Evolutionary conservation across 2,888 invertebrate genomes (phyloP), one percentile per base, ranked within the genome.

Genomic region (Polyommatus iphigenia): DNA sequence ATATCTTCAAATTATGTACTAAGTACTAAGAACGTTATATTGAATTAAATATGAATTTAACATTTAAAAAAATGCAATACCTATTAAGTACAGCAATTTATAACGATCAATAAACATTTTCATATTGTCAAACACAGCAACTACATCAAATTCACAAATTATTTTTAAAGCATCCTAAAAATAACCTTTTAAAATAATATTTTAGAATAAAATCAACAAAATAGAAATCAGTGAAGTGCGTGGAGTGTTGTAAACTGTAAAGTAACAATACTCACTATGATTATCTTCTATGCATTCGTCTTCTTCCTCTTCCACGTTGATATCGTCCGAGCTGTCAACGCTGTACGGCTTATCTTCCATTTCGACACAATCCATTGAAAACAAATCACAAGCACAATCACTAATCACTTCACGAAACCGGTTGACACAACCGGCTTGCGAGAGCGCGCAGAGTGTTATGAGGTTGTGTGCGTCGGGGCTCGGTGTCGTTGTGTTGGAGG

Each of bases 341-440:
- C 93, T 93, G 85, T 90, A 93, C 78, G 92, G 90, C 83, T 93
- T 94, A 84, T 94, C 93, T 90, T 94, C 94, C 94, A 94, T 94
- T 86, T 90, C 88, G 89, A 90, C 86, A 85, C 87, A 87, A 90
- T 91, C 89, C 89, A 90, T 89, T 85, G 85, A 87, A 87, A 87
- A 87, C 86, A 82, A 79, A 79, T 79, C 88, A 89, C 92, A 92
- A 87, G 87, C 90, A 91, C 89, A 87, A 82, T 82, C 83, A 87
- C 87, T 87, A 88, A 85, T 90, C 88, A 82, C 89, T 88, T 89
- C 90, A 90, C 88, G 85, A 82, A 92, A 93, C 94, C 90, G 93
- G 93, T 93, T 91, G 89, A 90, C 90, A 92, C 93, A 92, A 93
- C 93, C 92, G 89, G 91, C 92, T 92, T 89, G 90, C 84, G 84